phyloP scores from a whole-genome alignment of 2,888 invertebrate species.

The Ophioninae sp. region DNA sequence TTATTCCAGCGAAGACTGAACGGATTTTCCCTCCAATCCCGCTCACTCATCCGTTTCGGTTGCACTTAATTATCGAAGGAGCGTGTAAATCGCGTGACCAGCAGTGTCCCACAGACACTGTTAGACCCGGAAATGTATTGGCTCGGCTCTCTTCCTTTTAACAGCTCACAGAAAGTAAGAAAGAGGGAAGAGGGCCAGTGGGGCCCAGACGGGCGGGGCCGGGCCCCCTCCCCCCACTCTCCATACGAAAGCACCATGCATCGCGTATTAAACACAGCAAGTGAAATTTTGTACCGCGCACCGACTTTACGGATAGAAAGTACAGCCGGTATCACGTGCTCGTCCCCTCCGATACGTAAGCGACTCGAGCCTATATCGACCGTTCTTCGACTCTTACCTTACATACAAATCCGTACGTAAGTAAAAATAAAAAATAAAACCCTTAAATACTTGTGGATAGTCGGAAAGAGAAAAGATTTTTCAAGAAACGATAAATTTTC shows the following conservation, averaged over 20 bases:
- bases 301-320: conserved; percentile 75
- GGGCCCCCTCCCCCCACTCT: conserved; percentile 22
- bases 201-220: conserved; percentile 57
- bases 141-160: conserved; percentile 52
- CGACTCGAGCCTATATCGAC: conserved; percentile 1
- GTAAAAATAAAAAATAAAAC: no score
- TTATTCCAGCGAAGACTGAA: neutral
- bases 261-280: conserved; percentile 68
- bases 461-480: no score
- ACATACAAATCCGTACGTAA: neutral
- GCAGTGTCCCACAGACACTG: conserved; percentile 67
- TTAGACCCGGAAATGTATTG: conserved; percentile 71
- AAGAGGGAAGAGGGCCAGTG: conserved; percentile 49
- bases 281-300: conserved; percentile 75
- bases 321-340: conserved; percentile 62
- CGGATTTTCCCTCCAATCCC: neutral
- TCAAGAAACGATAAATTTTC: no score
- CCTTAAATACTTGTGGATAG: no score
- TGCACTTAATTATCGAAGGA: conserved; percentile 67
- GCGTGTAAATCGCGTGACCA: conserved; percentile 75
- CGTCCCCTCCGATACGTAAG: conserved; percentile 32
- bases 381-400: neutral
- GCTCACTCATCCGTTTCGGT: conserved; percentile 22
- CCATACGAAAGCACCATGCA: conserved; percentile 28
- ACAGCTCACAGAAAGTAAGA: conserved; percentile 23